Conservation (phyloP, 2,797 vertebrate genomes). For the Gymnoscopelus braueri region DNA sequence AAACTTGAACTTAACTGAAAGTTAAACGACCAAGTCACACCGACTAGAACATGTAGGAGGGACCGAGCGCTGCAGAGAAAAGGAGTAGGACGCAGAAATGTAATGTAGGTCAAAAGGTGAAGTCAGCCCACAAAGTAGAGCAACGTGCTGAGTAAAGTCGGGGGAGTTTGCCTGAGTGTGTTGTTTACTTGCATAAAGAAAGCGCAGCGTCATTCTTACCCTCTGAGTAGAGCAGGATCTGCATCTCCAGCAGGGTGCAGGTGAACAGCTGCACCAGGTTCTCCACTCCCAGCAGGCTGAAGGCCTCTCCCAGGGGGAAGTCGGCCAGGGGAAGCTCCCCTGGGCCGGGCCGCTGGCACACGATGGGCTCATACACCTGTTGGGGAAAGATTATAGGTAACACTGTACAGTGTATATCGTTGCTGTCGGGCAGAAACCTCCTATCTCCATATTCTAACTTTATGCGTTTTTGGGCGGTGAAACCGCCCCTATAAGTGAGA, state of each 20-base stretch:
- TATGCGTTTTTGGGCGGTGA: too few species aligned
- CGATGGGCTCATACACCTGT: slow-evolving; percentile 83
- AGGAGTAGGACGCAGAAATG: background rate
- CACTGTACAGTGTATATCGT: too few species aligned
- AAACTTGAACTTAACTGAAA: too few species aligned
- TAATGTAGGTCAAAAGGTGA: slow-evolving; percentile 25
- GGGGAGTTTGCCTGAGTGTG: too few species aligned
- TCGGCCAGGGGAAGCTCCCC: slow-evolving; percentile 89
- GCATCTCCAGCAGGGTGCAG: slow-evolving; percentile 94
- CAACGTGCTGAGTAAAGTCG: background rate
- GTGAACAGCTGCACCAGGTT: slow-evolving; percentile 94
- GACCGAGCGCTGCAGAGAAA: slow-evolving; percentile 20
- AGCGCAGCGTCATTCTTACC: slow-evolving; percentile 74
- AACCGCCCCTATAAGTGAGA: too few species aligned
- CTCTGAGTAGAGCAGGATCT: slow-evolving; percentile 94
- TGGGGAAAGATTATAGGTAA: too few species aligned
- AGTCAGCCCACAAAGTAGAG: background rate
- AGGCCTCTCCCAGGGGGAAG: slow-evolving; percentile 86
- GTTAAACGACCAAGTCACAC: too few species aligned
- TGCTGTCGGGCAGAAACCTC: too few species aligned
- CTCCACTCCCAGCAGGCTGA: slow-evolving; percentile 89
- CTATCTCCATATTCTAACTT: too few species aligned
- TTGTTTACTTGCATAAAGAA: too few species aligned
- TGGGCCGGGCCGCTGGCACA: slow-evolving; percentile 91
- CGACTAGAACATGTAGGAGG: background rate